Conservation (phyloP, 2,888 invertebrate species). For the Leptinotarsa rubiginosa region DNA sequence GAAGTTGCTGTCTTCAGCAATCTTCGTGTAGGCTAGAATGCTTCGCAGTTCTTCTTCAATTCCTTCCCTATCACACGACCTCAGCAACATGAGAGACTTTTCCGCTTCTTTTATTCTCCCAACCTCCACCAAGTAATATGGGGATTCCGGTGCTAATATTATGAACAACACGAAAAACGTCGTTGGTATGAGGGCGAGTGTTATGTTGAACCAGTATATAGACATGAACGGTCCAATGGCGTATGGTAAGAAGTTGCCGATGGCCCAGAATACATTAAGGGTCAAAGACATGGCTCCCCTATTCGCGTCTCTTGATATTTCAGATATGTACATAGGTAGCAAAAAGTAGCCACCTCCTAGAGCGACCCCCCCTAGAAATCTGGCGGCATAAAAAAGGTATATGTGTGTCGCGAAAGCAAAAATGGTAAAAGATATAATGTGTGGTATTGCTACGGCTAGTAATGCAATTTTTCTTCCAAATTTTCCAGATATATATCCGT, state of each 20-base stretch:
- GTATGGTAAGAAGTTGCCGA: slow-evolving; percentile 78
- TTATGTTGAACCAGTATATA: slow-evolving; percentile 73
- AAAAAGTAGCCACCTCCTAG: slow-evolving; percentile 78
- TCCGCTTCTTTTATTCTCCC: slow-evolving; percentile 73
- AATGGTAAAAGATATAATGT: slow-evolving; percentile 48
- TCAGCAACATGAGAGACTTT: slow-evolving; percentile 74
- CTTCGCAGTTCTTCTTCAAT: slow-evolving; percentile 71
- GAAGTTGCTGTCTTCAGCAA: slow-evolving; percentile 61
- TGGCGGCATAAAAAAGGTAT: slow-evolving; percentile 60
- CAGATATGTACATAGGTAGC: slow-evolving; percentile 87
- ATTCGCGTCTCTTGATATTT: slow-evolving; percentile 80
- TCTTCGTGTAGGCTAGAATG: slow-evolving; percentile 41
- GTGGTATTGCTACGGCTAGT: slow-evolving; percentile 65
- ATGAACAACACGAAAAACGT: slow-evolving; percentile 69
- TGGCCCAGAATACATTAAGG: slow-evolving; percentile 77
- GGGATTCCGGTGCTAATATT: slow-evolving; percentile 83
- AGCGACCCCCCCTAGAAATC: slow-evolving; percentile 71
- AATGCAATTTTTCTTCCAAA: slow-evolving; percentile 77
- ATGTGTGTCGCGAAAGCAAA: slow-evolving; percentile 48
- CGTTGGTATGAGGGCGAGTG: slow-evolving; percentile 63
- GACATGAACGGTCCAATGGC: slow-evolving; percentile 77
- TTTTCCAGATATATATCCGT: slow-evolving; percentile 74
- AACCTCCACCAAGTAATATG: slow-evolving; percentile 74
- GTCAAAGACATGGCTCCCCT: slow-evolving; percentile 77
- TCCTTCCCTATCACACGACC: slow-evolving; percentile 73